Percentiles rank a stretch among this genome's conserved stretches.
phyloP scores from a whole-genome alignment of 2,113 vertebrate species.

The Phylloscopus trochiloides region DNA sequence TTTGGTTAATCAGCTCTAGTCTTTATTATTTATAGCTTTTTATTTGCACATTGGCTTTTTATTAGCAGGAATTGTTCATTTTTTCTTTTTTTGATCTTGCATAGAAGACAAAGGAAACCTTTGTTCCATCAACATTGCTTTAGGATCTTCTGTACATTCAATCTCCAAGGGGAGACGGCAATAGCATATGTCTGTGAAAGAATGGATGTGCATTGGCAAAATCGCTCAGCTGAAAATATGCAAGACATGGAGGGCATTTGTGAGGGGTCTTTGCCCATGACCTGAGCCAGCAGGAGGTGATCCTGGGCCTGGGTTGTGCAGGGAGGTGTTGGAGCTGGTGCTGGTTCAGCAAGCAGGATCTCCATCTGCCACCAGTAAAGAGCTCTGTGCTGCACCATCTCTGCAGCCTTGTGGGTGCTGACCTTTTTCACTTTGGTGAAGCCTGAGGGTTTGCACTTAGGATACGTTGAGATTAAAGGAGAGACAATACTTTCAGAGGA shows the following conservation, averaged over 20 bases:
- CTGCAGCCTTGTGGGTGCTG: neutral
- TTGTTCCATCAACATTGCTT: neutral
- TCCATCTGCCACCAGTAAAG: neutral
- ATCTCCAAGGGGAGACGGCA: neutral
- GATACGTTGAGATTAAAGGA: neutral
- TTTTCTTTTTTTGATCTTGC: neutral
- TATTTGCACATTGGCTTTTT: neutral
- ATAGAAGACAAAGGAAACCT: neutral
- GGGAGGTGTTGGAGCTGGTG: neutral
- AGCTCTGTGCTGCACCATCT: neutral
- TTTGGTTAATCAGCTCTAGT: neutral
- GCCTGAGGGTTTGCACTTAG: neutral
- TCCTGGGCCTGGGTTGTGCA: neutral
- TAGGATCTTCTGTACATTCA: neutral
- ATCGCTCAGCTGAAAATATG: neutral
- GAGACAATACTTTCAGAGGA: neutral
- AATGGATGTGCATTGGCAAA: neutral
- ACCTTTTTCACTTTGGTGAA: neutral
- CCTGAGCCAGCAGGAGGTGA: neutral
- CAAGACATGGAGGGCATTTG: neutral
- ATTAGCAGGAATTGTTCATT: neutral
- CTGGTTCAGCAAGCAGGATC: neutral
- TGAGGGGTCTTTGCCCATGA: accelerated
- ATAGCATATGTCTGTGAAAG: neutral
- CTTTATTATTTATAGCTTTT: neutral